phyloP scores from a whole-genome alignment of 2,113 vertebrate species.

The Apodemus sylvaticus region DNA sequence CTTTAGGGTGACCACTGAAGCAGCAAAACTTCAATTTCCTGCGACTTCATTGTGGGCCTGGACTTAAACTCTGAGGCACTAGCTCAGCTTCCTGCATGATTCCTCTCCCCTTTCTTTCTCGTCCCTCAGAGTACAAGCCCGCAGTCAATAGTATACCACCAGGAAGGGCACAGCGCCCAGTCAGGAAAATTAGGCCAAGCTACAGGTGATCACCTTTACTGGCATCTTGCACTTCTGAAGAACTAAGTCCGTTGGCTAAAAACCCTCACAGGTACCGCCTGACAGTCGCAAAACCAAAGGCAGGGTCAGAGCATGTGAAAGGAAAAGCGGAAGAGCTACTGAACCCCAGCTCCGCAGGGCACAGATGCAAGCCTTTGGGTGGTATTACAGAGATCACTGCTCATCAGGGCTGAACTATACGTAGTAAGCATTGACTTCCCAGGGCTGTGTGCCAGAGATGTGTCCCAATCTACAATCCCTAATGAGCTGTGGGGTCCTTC shows the following conservation, averaged over 20 bases:
- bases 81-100: conserved; percentile 62
- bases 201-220: not conserved
- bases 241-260: not conserved
- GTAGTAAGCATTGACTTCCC: not conserved
- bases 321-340: not conserved
- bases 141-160: not conserved
- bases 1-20: conserved; percentile 69
- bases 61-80: conserved; percentile 73
- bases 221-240: not conserved
- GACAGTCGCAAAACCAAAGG: not conserved
- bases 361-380: not conserved
- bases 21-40: conserved; percentile 72
- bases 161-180: not conserved
- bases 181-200: not conserved
- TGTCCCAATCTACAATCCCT: too few species aligned
- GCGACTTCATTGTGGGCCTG: conserved; percentile 76
- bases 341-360: not conserved
- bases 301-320: not conserved
- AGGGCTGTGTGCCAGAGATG: not conserved
- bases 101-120: not conserved
- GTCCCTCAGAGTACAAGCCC: not conserved
- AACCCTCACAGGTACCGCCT: accelerated
- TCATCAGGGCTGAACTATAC: not conserved
- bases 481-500: not conserved
- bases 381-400: not conserved